Percentiles rank a stretch among this genome's conserved stretches.
Conservation (phyloP, 2,113 vertebrate species). For the Cettia cetti region DNA sequence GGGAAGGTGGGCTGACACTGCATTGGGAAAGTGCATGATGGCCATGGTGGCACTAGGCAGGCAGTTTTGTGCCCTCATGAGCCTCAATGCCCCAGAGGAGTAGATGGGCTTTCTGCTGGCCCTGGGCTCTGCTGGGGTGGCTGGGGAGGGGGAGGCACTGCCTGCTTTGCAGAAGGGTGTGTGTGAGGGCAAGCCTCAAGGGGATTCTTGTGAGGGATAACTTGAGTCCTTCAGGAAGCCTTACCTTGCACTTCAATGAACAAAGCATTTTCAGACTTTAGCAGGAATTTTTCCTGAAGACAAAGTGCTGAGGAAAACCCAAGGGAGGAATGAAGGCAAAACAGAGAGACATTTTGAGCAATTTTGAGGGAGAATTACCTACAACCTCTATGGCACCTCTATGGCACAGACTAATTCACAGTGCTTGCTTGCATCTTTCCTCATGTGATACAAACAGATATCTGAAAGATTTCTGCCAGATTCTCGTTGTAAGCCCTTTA, state of each 20-base stretch:
- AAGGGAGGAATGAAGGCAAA: neutral
- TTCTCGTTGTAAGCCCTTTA: neutral
- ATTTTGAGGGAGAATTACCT: neutral
- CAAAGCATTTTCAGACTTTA: neutral
- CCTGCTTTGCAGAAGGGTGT: neutral
- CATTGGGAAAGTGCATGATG: accelerated
- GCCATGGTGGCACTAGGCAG: neutral
- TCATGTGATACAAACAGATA: neutral
- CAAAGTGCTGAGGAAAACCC: neutral
- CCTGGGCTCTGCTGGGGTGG: neutral
- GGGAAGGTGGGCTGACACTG: neutral
- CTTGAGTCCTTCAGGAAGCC: neutral
- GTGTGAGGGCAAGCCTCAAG: neutral
- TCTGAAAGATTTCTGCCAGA: neutral
- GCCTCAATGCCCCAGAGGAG: neutral
- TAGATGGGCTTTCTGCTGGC: neutral
- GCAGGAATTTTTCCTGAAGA: neutral
- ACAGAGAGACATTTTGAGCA: neutral
- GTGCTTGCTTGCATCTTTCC: neutral
- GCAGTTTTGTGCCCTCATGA: neutral
- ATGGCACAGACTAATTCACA: neutral
- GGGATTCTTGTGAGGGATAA: neutral
- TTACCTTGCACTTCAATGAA: neutral
- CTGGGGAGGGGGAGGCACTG: neutral
- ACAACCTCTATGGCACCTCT: neutral